These are phyloP conservation scores for Catalaphyllia jardinei DNA, from an alignment of 64 coral and sea anemone genomes.

Conservation along the genomic window DNA sequence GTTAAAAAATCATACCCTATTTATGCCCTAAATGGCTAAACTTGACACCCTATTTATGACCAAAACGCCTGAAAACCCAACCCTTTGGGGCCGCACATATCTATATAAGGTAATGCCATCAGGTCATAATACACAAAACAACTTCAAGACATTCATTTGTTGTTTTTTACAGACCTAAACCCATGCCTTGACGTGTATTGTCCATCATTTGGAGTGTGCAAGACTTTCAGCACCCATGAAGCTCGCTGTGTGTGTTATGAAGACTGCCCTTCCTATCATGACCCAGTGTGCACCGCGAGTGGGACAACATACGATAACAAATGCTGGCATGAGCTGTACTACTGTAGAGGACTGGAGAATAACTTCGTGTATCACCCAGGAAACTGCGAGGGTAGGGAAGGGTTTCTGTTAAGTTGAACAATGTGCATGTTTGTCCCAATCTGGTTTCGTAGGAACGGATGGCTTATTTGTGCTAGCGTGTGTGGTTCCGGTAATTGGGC, in stretches of 20 bases:
- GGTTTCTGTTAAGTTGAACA: too few species aligned
- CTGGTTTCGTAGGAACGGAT: too few species aligned
- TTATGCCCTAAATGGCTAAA: too few species aligned
- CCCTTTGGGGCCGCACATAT: too few species aligned
- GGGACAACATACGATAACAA: constrained; percentile 28
- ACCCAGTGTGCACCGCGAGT: constrained; percentile 25
- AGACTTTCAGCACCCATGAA: neutral
- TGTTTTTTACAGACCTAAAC: constrained; percentile 8
- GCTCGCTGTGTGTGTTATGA: constrained; percentile 14
- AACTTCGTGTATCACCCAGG: constrained; percentile 24
- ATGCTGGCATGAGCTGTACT: constrained; percentile 5
- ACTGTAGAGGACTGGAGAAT: neutral
- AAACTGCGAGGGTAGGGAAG: neutral
- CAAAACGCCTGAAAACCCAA: too few species aligned
- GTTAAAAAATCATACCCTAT: too few species aligned
- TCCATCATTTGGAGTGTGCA: constrained; percentile 13
- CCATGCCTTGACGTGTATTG: constrained; percentile 19
- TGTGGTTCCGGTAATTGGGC: too few species aligned
- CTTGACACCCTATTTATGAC: too few species aligned
- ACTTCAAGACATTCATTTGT: neutral
- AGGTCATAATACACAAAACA: too few species aligned
- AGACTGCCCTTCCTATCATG: constrained; percentile 21
- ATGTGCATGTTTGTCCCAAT: too few species aligned
- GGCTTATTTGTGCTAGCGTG: too few species aligned
- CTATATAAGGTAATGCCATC: too few species aligned